Evolutionary conservation across 2,888 invertebrate genomes (phyloP), one percentile per base, ranked within the genome.

Genomic region (Caradrina clavipalpis): DNA sequence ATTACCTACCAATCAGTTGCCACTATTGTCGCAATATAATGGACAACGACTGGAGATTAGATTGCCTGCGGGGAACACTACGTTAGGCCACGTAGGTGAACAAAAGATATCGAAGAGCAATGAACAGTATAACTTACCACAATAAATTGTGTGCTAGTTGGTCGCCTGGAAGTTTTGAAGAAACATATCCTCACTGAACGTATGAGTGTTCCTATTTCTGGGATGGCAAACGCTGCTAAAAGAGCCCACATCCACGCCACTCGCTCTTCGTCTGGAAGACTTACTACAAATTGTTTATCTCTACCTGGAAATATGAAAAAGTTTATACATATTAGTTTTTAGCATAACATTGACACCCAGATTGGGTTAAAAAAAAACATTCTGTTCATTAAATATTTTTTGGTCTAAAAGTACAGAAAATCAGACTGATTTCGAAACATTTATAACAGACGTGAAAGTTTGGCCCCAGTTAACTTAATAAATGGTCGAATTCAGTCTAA

Each of bases 241-340:
- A 99, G 92, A 73, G 98, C 98, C 99, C 99, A 99, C 92, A 98
- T 98, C 99, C 99, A 99, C 57, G 98, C 98, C 78, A 99, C 97
- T 65, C 98, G 97, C 93, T 99, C 99, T 84, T 98, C 97, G 83
- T 98, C 97, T 31, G 98, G 98, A 81, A 99, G 95, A 82, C 97
- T 97, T 11, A 98, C 98, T 87, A 98, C 96, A 91, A 98, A 99
- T 93, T 98, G 97, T 92, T 98, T 98, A 94, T 98, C 98, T 88
- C 98, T 97, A 96, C 98, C 98, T 98, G 93, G 70, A 96, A 95
- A 81, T 8, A n/a, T 42, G 22, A 49, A 53, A 6, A 53, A 47
- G n/a, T 5, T 42, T n/a, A 51, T n/a, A n/a, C n/a, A n/a, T 57
- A 50, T 68, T 54, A 73, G 2, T 45, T 7, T 26, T 17, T 19